Base-by-base conservation (phyloP, 2,113 vertebrate species). In the Petaurus breviceps region DNA sequence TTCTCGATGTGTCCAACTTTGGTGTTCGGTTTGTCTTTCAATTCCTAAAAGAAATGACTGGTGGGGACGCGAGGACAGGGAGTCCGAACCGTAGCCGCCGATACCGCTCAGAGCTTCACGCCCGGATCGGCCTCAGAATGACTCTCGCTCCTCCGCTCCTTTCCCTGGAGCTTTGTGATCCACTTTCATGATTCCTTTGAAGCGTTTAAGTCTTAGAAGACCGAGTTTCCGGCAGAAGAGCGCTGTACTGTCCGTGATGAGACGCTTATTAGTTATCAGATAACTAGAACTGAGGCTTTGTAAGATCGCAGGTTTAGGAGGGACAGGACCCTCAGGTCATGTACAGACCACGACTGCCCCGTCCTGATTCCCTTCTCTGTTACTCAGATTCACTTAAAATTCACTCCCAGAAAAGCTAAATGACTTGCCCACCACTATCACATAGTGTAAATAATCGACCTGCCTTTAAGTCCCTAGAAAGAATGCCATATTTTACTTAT, bases 231-330 rank as follows among this genome's bases (percentile, higher is more conserved):
- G n/a, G 11, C 31, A 90, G 93, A 91, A 12, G 92, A 57, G 90
- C 96, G 91, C 28, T 90, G 46, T 49, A 68, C 95, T 77, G 96
- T 94, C 92, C 93, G 89, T 61, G 51, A 90, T 24, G 68, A 95
- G 19, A 89, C 97, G 43, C 43, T 90, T 91, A 50, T 54, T 92
- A 94, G 24, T 91, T 93, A 50, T 89, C 50, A 95, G 92, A 94
- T 57, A n/a, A n/a, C n/a, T n/a, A 25, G 55, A 57, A 57, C 24
- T 28, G 28, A 57, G 55, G 55, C 55, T 57, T 28, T 28, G 26
- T 57, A 10, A 25, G 7, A 55, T 28, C 26, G 10, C 28, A 57
- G 55, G 28, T 25, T 57, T 57, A 57, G 55, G 9, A 57, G 25
- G 25, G 26, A 28, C 55, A 28, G 55, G 26, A 26, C 8, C 8